Percentiles rank a stretch among this genome's conserved stretches.
Evolutionary conservation across 2,113 vertebrate species (phyloP).

Genomic region (Sula dactylatra): DNA sequence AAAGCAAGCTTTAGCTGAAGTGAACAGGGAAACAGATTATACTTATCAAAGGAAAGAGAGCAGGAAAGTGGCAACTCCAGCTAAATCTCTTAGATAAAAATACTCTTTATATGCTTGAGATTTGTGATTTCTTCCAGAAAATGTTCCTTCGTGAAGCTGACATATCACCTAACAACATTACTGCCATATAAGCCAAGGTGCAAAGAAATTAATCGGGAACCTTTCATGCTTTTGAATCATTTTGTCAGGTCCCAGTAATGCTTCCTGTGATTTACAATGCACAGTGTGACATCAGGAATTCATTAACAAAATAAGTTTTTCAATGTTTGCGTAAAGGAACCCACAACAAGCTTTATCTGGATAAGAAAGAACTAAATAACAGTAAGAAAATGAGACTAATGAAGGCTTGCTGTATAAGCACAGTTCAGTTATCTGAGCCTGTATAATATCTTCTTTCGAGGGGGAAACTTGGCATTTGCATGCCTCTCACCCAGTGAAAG

Average conservation of each 20-base stretch:
- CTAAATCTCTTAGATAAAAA: slow-evolving; percentile 35
- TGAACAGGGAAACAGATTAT: slow-evolving; percentile 25
- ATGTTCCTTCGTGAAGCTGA: not conserved
- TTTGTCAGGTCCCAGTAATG: not conserved
- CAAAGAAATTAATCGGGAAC: slow-evolving; percentile 20
- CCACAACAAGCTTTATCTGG: not conserved
- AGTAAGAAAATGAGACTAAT: not conserved
- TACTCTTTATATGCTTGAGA: not conserved
- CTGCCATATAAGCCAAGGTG: not conserved
- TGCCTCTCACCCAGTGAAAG: not conserved
- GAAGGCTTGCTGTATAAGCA: not conserved
- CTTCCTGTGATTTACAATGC: slow-evolving; percentile 1
- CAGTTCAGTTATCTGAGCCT: not conserved
- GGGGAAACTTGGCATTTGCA: not conserved
- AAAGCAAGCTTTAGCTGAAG: slow-evolving; percentile 10
- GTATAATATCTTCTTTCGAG: not conserved
- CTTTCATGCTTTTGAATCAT: not conserved
- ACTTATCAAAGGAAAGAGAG: slow-evolving; percentile 12
- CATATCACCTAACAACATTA: not conserved
- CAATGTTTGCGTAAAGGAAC: not conserved
- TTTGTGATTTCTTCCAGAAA: slow-evolving; percentile 14
- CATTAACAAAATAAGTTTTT: slow-evolving; percentile 38
- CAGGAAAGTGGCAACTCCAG: slow-evolving; percentile 16
- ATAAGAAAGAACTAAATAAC: not conserved
- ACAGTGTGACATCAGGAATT: slow-evolving; percentile 10